Percentiles rank a stretch among this genome's conserved stretches.
Conservation (phyloP, 1,140 invertebrate genomes). For the Polyergus mexicanus region DNA sequence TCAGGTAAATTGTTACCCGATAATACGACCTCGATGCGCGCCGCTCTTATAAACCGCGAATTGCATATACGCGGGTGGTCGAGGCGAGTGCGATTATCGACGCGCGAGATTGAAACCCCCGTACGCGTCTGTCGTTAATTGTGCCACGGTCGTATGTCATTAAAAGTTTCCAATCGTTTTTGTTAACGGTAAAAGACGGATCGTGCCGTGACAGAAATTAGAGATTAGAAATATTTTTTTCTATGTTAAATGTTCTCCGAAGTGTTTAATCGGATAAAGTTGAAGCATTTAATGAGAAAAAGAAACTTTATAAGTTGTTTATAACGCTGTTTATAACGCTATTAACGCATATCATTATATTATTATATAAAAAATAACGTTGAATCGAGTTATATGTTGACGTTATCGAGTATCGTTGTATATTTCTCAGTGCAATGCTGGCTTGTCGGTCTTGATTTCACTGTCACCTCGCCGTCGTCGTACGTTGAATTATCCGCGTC, state of each 20-base stretch:
- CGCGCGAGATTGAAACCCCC: conserved; percentile 22
- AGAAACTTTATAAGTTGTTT: not conserved
- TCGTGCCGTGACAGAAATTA: not conserved
- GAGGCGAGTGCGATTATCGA: not conserved
- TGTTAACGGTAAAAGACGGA: not conserved
- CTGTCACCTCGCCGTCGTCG: not conserved
- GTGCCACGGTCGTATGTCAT: conserved; percentile 14
- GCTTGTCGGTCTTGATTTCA: conserved; percentile 4
- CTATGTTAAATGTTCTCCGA: not conserved
- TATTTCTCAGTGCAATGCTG: not conserved
- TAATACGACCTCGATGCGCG: conserved; percentile 25
- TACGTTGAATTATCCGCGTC: conserved; percentile 16
- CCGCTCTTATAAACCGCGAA: conserved; percentile 11
- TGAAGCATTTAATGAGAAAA: not conserved
- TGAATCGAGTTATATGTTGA: not conserved
- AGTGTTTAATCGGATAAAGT: not conserved
- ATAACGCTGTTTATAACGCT: not conserved
- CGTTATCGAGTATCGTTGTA: not conserved
- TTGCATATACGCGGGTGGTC: conserved; percentile 18
- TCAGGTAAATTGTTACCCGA: conserved; percentile 25
- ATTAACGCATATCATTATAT: not conserved
- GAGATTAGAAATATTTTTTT: conserved; percentile 4
- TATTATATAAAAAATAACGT: not conserved
- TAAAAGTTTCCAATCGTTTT: conserved; percentile 22
- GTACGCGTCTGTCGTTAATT: conserved; percentile 23